Conservation (phyloP, 1,140 invertebrate species). For the Brachionus plicatilis region DNA sequence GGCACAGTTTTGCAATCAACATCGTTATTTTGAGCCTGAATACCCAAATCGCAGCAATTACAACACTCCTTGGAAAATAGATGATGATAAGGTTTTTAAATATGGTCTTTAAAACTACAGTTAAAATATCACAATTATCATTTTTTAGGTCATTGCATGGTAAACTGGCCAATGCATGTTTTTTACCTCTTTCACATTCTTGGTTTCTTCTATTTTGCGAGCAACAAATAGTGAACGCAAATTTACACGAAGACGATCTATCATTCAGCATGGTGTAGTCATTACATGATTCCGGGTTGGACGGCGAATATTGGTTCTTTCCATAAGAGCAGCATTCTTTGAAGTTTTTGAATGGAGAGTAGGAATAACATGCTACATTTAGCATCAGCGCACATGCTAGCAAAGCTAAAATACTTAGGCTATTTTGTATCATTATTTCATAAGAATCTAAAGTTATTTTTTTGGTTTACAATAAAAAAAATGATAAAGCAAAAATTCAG, state of each 20-base stretch:
- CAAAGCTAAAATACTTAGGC: background rate
- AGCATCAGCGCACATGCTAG: background rate
- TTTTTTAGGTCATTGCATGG: conserved; percentile 43
- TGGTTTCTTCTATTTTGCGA: conserved; percentile 47
- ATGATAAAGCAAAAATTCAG: background rate
- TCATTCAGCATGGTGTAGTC: conserved; percentile 6
- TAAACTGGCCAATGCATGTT: conserved; percentile 44
- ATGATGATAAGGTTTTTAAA: too few species aligned
- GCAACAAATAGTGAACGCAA: conserved; percentile 46
- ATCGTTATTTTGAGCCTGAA: conserved; percentile 42
- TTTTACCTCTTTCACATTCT: conserved; percentile 47
- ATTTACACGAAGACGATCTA: conserved; percentile 12
- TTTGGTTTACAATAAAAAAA: background rate
- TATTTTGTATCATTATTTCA: background rate
- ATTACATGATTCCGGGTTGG: background rate
- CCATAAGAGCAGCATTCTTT: conserved; percentile 16
- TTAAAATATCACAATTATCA: conserved; percentile 28
- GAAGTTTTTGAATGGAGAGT: background rate
- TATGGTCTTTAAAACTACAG: background rate
- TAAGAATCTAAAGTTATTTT: background rate
- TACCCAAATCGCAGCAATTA: conserved; percentile 51
- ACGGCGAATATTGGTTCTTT: background rate
- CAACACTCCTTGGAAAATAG: conserved; percentile 49
- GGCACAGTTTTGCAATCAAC: conserved; percentile 43
- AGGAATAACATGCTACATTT: background rate